Base-by-base conservation (phyloP, 2,888 invertebrate genomes). In the Luperina nickerlii region DNA sequence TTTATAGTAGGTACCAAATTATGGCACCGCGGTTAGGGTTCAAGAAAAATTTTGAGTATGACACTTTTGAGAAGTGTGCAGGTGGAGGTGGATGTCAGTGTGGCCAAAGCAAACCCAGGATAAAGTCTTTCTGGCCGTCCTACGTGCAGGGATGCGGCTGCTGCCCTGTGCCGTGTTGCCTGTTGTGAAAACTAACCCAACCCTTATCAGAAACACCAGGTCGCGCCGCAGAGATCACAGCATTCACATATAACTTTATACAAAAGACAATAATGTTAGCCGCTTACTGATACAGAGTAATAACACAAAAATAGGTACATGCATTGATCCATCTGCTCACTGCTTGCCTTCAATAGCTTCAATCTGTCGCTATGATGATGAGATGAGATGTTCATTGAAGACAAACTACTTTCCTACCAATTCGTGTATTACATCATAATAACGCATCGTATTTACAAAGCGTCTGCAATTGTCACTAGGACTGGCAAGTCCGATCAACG, bases 11-110 rank as follows among this genome's bases (percentile, higher is more conserved):
- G n/a, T n/a, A 6, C 32, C 32, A 32, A 32, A 67, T 13, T 1
- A 71, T 67, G 71, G n/a, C 18, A 5, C 2, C n/a, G 7, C 38
- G 4, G n/a, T 11, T 71, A 38, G 4, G n/a, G 18, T n/a, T 1
- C 11, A 18, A 11, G 9, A 67, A 67, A 1, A 20, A n/a, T 13
- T 20, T 13, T 20, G 38, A 67, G 11, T 5, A 24, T 9, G 11
- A n/a, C 4, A 18, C n/a, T n/a, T 38, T 38, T 65, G 1, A 11
- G 27, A 13, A 24, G n/a, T 71, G 67, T 20, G 66, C 7, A n/a
- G 67, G 66, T 18, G 70, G 9, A 18, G 32, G 32, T 8, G 68
- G 68, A 7, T 71, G 67, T 68, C 38, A 71, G n/a, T 71, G 71
- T 42, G 20, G 71, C 2, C 38, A 42, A 13, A 7, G 11, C 7